Evolutionary conservation across 2,113 vertebrate species (phyloP), one percentile per base, ranked within the genome.

Genomic region (Pterocles orientalis): DNA sequence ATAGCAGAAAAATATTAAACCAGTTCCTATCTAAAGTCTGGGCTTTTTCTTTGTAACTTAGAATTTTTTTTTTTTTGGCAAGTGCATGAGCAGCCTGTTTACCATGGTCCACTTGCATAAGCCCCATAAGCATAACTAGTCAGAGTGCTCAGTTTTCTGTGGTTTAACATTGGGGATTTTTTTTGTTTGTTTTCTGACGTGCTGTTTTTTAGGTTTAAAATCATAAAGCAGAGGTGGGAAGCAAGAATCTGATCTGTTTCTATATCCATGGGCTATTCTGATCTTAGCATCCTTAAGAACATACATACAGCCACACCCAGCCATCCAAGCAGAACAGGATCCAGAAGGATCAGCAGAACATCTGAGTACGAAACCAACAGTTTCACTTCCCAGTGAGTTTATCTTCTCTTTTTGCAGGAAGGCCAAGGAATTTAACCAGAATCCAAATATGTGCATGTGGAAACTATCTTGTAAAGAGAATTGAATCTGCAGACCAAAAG

Each of bases 1-100:
- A 57, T 45, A 8, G 8, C 8, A 75, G 43, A 43, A 87, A 88
- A 69, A 57, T 51, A 80, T 47, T 68, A 77, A 95, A 61, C 7
- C 8, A 51, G 12, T 92, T 94, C 64, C 70, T 94, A 94, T 79
- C 64, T 64, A 86, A 86, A 91, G 86, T 53, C 31, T 68, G 48
- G 85, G n/a, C 61, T 88, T 95, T 85, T 80, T 89, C 13, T 88
- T 91, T 51, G 28, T 77, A 60, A 90, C 58, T 73, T 90, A 48
- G 24, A 47, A 36, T 36, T 41, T 41, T 41, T 11, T 94, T 87
- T 39, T 91, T 68, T 70, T 62, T 21, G 28, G 10, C 25, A 76
- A 73, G 21, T 80, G 10, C 9, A 14, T 51, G 53, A 88, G 23
- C 43, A 75, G 29, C 39, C 18, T 73, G 7, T 43, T 51, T 65